Evolutionary conservation across 2,113 vertebrate species (phyloP), one percentile per base, ranked within the genome.

Genomic region (Oryzias javanicus): DNA sequence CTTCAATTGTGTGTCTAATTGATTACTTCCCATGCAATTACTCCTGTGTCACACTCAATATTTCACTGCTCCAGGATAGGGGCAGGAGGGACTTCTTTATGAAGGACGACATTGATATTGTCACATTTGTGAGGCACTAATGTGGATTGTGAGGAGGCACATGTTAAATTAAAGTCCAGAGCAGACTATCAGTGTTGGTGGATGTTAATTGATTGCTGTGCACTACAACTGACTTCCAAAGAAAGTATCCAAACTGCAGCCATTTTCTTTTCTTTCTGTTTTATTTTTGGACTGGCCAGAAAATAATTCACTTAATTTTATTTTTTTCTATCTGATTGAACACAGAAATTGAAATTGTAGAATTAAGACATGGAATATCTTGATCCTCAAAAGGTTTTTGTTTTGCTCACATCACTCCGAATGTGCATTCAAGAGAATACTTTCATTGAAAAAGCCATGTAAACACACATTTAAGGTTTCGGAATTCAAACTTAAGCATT

Each of bases 21-120:
- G 89, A 91, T 91, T 89, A 90, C 87, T 89, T 91, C 88, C 88
- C 77, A 88, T 89, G 89, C 90, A 91, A 91, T 91, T 91, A 91
- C 85, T 84, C 82, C 83, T 53, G 73, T 89, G 91, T 91, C 89
- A 91, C 84, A 91, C 85, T 90, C 87, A 89, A 92, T 92, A 90
- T 89, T 91, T 91, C 91, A 90, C 61, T 22, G 63, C 82, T 87
- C 69, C 73, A 64, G 76, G 82, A 90, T 64, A 55, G 78, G 73
- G 57, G 76, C 78, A 78, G 67, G 70, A 74, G 84, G 86, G 82
- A 78, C 51, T 70, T 79, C 73, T 74, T 82, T 81, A 74, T 82
- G 83, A 91, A 90, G 89, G 83, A 87, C 85, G 60, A 69, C 71
- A 79, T 86, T 88, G 80, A 82, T 78, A 82, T 80, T 84, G 83